These are phyloP conservation scores for Carollia perspicillata DNA, from an alignment of 2,113 vertebrate genomes.

Conservation along the genomic window DNA sequence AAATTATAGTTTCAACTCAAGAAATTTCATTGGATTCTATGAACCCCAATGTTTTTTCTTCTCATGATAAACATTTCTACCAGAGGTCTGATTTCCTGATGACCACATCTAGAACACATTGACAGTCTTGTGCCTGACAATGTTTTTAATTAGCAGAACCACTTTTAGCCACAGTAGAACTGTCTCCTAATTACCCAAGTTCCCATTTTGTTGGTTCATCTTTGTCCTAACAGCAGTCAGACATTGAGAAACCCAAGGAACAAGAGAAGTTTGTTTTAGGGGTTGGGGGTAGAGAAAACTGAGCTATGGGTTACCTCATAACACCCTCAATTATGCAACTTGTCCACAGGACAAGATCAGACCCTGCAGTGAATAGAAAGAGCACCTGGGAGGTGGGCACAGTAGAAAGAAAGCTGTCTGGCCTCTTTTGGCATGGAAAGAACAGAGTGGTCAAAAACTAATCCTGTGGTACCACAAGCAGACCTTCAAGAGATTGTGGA, in stretches of 20 bases:
- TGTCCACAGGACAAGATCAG: slow-evolving; percentile 34
- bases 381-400: neutral
- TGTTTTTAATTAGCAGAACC: slow-evolving; percentile 8
- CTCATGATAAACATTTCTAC: neutral
- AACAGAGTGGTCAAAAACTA: slow-evolving; percentile 54
- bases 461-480: slow-evolving; percentile 18
- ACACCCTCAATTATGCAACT: slow-evolving; percentile 12
- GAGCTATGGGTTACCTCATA: slow-evolving; percentile 28
- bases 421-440: slow-evolving; percentile 49
- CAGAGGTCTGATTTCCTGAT: neutral
- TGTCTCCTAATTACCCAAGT: neutral
- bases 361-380: slow-evolving; percentile 10
- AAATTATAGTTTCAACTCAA: neutral
- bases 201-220: slow-evolving; percentile 3
- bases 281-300: neutral
- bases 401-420: slow-evolving; percentile 14
- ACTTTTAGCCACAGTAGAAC: neutral
- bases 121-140: neutral
- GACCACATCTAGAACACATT: neutral
- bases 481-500: slow-evolving; percentile 64
- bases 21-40: neutral
- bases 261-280: slow-evolving; percentile 28
- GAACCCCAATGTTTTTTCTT: neutral
- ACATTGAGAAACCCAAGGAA: slow-evolving; percentile 12
- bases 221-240: slow-evolving; percentile 38